phyloP scores from a whole-genome alignment of 2,113 vertebrate genomes.

The Hemicordylus capensis region DNA sequence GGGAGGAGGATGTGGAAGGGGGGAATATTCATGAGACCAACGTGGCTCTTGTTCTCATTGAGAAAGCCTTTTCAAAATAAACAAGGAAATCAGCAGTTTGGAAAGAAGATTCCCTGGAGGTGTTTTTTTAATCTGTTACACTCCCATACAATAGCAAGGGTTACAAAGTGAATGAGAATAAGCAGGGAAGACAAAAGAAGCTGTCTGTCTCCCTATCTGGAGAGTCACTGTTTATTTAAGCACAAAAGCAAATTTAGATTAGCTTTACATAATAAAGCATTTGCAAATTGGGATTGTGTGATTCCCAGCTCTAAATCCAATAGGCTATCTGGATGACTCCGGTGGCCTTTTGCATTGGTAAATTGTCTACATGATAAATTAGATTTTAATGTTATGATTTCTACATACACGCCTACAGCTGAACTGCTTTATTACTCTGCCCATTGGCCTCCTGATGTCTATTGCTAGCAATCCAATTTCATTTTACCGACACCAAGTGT shows the following conservation, averaged over 20 bases:
- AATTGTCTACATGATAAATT: constrained; percentile 32
- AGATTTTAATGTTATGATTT: constrained; percentile 36
- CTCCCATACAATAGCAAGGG: constrained; percentile 47
- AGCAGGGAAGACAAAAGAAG: constrained; percentile 44
- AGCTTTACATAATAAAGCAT: constrained; percentile 3
- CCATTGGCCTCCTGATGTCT: background rate
- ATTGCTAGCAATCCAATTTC: constrained; percentile 7
- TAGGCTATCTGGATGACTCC: background rate
- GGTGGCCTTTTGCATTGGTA: background rate
- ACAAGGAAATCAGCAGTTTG: constrained; percentile 48
- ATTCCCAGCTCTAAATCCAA: background rate
- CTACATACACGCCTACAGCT: background rate
- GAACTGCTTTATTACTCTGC: background rate
- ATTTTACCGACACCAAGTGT: background rate
- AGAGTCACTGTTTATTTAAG: constrained; percentile 21
- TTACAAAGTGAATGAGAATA: constrained; percentile 65
- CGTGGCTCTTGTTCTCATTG: constrained; percentile 56
- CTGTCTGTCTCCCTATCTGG: background rate
- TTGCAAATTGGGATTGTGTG: background rate
- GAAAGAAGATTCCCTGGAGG: constrained; percentile 58
- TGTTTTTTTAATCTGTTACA: constrained; percentile 66
- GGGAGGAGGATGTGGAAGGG: background rate
- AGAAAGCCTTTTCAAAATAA: constrained; percentile 51
- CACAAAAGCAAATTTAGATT: constrained; percentile 44
- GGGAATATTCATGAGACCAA: constrained; percentile 53